Base-by-base conservation (phyloP, 2,888 invertebrate genomes). In the Scaptomyza reducta region DNA sequence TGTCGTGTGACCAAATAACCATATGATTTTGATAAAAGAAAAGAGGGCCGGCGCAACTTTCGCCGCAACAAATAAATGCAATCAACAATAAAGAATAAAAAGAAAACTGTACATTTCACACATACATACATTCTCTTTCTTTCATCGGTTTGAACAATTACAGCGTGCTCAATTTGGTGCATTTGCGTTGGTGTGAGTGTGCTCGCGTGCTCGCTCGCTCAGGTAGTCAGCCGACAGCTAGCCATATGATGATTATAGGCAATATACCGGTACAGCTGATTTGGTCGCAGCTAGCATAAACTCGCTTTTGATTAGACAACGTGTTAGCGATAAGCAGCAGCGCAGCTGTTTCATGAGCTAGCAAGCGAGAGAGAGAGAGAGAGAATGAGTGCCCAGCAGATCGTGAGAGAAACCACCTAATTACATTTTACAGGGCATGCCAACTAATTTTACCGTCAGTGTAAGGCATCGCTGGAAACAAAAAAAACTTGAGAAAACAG, bases 251-350 rank as follows among this genome's bases (percentile, higher is more conserved):
- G 86, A 88, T 83, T 74, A 79, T 82, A 74, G 61, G 61, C 51
- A 76, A 68, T 69, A 62, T 79, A 81, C 85, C 85, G 89, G 85
- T 85, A 89, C 85, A 89, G 89, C 89, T 89, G 89, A 84, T 84
- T 88, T 87, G 65, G 60, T 25, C 82, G 72, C 79, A 77, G 74
- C 81, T 82, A 73, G 50, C 59, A 53, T 41, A 54, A 56, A 61
- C 40, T 45, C 49, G 64, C 61, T 57, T 70, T 75, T 79, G 78
- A 81, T 74, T 71, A 77, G 70, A 31, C 62, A 49, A 46, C 45
- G 42, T 45, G 55, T 33, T 45, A 46, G 38, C 51, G 77, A 77
- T 76, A 73, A 73, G 64, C 58, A 70, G 27, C 45, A 59, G 47
- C 76, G 75, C 75, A 67, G 76, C 76, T 77, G 77, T 70, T 77